These are phyloP conservation scores for Clavelina lepadiformis DNA, from an alignment of 23 tunicate genomes.

Conservation along the genomic window DNA sequence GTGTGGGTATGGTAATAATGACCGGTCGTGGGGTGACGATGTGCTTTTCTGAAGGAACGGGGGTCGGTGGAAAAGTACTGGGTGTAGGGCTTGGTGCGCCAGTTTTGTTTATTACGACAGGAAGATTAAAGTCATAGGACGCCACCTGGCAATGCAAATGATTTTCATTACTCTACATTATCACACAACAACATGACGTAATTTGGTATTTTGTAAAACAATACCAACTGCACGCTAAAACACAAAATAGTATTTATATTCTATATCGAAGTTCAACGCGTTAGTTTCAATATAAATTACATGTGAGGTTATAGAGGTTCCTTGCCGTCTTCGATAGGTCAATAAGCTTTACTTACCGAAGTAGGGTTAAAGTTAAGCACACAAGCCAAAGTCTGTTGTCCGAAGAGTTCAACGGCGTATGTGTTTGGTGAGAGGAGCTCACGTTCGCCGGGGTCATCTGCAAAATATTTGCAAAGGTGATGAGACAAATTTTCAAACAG, in stretches of 20 bases:
- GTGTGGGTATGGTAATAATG: slow-evolving; percentile 51
- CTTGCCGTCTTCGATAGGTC: neutral
- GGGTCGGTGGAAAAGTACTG: slow-evolving; percentile 80
- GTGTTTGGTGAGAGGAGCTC: slow-evolving; percentile 33
- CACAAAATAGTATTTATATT: too few species aligned
- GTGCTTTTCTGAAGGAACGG: slow-evolving; percentile 81
- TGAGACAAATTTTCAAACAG: too few species aligned
- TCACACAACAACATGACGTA: too few species aligned
- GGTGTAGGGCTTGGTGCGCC: slow-evolving; percentile 89
- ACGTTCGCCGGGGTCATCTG: slow-evolving; percentile 32
- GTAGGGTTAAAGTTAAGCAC: slow-evolving; percentile 61
- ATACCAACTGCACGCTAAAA: too few species aligned
- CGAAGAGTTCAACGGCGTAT: slow-evolving; percentile 52
- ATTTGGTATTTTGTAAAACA: too few species aligned
- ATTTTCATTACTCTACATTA: too few species aligned
- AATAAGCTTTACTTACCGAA: slow-evolving; percentile 44
- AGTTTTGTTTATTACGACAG: slow-evolving; percentile 84
- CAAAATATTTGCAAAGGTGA: too few species aligned
- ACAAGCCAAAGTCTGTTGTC: slow-evolving; percentile 61
- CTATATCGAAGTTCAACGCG: too few species aligned
- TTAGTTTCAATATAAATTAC: too few species aligned
- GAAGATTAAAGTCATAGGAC: slow-evolving; percentile 80
- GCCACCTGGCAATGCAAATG: slow-evolving; percentile 81
- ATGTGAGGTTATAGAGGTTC: too few species aligned
- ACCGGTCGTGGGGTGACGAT: slow-evolving; percentile 64